Evolutionary conservation across 2,113 vertebrate genomes (phyloP).

Genomic region (Hepsetus odoe): DNA sequence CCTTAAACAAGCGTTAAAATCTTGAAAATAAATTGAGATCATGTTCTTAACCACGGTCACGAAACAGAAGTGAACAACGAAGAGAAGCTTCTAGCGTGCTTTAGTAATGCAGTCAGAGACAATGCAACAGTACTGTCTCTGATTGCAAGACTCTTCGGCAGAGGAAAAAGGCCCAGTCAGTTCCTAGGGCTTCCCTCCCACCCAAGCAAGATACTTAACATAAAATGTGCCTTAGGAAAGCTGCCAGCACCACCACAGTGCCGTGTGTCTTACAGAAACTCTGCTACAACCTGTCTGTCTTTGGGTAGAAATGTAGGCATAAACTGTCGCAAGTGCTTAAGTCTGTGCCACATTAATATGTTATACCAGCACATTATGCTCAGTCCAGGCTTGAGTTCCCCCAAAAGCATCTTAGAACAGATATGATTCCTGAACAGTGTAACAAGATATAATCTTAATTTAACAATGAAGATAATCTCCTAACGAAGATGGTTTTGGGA

Average conservation of each 20-base stretch:
- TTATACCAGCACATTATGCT: not conserved
- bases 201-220: not conserved
- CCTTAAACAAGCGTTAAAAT: no score
- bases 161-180: not conserved
- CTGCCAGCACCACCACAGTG: not conserved
- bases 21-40: no score
- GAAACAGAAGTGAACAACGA: no score
- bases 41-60: no score
- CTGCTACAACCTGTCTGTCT: not conserved
- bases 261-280: not conserved
- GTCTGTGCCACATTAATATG: not conserved
- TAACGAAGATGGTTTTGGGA: no score
- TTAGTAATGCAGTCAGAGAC: not conserved
- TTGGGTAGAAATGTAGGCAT: not conserved
- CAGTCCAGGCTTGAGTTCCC: no score
- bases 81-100: no score
- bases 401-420: no score
- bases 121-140: not conserved
- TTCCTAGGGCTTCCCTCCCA: not conserved
- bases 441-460: no score
- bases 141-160: not conserved
- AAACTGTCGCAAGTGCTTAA: not conserved
- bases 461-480: no score
- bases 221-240: not conserved
- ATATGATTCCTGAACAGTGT: no score